These are phyloP conservation scores for Crocallis elinguaria DNA, from an alignment of 2,888 invertebrate genomes.

Conservation along the genomic window DNA sequence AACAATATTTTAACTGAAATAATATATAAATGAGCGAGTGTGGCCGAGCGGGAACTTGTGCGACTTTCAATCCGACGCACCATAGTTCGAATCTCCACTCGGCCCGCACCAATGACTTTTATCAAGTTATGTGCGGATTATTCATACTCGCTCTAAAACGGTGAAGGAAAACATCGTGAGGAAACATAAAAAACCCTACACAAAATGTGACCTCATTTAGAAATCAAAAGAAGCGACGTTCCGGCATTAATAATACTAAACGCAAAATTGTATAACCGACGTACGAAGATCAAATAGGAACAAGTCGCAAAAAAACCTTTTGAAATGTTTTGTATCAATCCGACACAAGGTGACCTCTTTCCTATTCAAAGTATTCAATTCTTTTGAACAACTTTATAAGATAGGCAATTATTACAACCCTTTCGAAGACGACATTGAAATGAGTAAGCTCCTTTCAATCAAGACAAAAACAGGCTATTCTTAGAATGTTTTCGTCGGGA, in stretches of 20 bases:
- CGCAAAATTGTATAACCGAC: constrained; percentile 9
- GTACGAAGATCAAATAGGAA: constrained; percentile 3
- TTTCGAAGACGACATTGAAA: constrained; percentile 14
- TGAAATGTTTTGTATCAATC: constrained; percentile 17
- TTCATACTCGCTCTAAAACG: too few relatives aligned
- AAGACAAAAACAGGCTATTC: constrained; percentile 27
- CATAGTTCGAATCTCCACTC: too few relatives aligned
- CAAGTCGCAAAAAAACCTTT: constrained; percentile 27
- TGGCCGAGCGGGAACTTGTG: too few relatives aligned
- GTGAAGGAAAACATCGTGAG: too few relatives aligned
- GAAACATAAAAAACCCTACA: constrained; percentile 3
- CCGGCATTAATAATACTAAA: constrained; percentile 6
- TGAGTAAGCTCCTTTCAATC: constrained; percentile 14
- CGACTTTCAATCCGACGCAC: too few relatives aligned
- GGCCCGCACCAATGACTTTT: too few relatives aligned
- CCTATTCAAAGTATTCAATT: constrained; percentile 16
- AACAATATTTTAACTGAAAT: background rate
- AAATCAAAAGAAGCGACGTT: background rate
- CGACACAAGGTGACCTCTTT: constrained; percentile 26
- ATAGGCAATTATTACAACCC: constrained; percentile 16
- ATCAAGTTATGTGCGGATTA: too few relatives aligned
- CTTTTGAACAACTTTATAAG: constrained; percentile 6
- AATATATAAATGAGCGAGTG: too few relatives aligned
- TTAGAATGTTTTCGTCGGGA: constrained; percentile 23
- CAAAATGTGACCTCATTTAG: constrained; percentile 9